phyloP scores from a whole-genome alignment of 2,113 vertebrate species.

The Spea multiplicata region DNA sequence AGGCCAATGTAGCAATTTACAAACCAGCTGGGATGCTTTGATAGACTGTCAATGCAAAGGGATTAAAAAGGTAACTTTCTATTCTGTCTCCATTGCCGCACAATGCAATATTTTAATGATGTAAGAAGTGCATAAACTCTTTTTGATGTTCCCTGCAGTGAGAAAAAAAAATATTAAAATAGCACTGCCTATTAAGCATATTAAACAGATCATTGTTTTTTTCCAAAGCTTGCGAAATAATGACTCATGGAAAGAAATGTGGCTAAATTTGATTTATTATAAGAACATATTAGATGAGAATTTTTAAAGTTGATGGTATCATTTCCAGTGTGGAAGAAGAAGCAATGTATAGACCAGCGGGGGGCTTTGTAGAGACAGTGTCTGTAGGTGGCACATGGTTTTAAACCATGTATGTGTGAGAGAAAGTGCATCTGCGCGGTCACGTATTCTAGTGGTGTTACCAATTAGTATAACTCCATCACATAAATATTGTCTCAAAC shows the following conservation, averaged over 20 bases:
- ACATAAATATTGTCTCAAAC: too few relatives aligned
- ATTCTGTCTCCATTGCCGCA: background rate
- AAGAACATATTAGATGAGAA: background rate
- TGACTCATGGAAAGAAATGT: conserved; percentile 15
- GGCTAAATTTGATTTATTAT: conserved; percentile 5
- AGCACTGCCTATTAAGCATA: conserved; percentile 26
- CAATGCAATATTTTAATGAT: conserved; percentile 30
- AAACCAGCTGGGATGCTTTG: background rate
- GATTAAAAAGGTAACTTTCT: conserved; percentile 9
- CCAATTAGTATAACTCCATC: too few relatives aligned
- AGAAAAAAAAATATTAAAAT: conserved; percentile 4
- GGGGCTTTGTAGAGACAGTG: too few relatives aligned
- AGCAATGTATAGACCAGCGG: too few relatives aligned
- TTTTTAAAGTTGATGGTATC: background rate
- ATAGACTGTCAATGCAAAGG: background rate
- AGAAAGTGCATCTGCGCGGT: too few relatives aligned
- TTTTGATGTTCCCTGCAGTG: conserved; percentile 34
- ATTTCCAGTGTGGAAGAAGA: too few relatives aligned
- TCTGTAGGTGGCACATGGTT: too few relatives aligned
- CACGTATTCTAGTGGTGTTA: too few relatives aligned
- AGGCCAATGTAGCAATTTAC: too few relatives aligned
- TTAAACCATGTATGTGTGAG: too few relatives aligned
- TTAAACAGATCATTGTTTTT: conserved; percentile 43
- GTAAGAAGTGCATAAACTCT: conserved; percentile 18
- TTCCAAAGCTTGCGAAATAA: conserved; percentile 13